Conservation (phyloP, 2,888 invertebrate genomes). For the Hemicrepidius hirtus region DNA sequence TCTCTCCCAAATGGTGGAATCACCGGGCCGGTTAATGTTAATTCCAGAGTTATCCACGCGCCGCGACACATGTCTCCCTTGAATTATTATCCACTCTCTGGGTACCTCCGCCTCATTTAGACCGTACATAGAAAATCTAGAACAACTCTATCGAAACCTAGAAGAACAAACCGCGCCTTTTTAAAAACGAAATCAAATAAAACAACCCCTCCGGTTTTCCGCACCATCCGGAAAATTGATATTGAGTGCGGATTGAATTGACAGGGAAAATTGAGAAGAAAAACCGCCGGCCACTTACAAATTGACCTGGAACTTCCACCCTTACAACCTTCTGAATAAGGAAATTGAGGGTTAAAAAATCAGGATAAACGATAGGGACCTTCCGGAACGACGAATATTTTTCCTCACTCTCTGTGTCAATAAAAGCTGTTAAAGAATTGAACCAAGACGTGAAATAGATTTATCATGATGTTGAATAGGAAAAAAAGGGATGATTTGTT, state of each 20-base stretch:
- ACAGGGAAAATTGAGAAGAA: conserved; percentile 37
- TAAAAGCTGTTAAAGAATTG: conserved; percentile 8
- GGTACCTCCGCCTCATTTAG: conserved; percentile 51
- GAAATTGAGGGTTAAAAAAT: conserved; percentile 37
- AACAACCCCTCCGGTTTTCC: conserved; percentile 11
- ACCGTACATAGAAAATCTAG: conserved; percentile 44
- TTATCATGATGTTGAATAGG: background rate
- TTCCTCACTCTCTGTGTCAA: conserved; percentile 12
- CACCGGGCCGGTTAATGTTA: conserved; percentile 61
- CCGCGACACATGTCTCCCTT: conserved; percentile 60
- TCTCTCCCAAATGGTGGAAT: conserved; percentile 59
- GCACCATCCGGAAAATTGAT: conserved; percentile 27
- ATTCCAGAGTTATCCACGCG: conserved; percentile 61
- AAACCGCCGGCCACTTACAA: conserved; percentile 35
- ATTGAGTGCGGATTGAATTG: conserved; percentile 23
- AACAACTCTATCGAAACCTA: conserved; percentile 35
- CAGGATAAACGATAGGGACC: background rate
- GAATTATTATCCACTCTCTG: conserved; percentile 58
- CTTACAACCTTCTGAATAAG: conserved; percentile 33
- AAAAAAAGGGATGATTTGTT: background rate
- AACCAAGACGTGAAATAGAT: background rate
- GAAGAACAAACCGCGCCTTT: background rate
- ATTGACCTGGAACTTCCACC: conserved; percentile 32
- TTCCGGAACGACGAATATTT: conserved; percentile 5
- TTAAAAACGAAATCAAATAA: background rate